Percentiles rank a stretch among this genome's conserved stretches.
Conservation (phyloP, 2,113 vertebrate species). For the Ciconia boyciana region DNA sequence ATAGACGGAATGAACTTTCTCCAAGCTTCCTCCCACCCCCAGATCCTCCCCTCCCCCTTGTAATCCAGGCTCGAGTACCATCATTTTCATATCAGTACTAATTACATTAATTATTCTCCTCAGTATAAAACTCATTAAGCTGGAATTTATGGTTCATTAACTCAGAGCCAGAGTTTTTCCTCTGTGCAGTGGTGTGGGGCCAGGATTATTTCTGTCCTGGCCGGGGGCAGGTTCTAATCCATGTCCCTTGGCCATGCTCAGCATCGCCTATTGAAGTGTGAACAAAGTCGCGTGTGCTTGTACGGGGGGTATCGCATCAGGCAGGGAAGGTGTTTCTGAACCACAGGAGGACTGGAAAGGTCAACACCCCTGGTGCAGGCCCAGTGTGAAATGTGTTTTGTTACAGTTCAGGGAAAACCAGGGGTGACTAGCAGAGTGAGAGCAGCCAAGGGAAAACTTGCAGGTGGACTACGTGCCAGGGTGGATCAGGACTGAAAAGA, state of each 20-base stretch:
- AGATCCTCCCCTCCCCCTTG: background rate
- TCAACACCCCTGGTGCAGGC: background rate
- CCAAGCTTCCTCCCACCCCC: background rate
- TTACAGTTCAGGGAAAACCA: background rate
- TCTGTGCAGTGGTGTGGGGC: background rate
- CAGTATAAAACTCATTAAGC: slow-evolving; percentile 64
- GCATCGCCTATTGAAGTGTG: background rate
- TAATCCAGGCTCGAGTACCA: background rate
- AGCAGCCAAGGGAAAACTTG: background rate
- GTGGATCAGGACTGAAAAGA: background rate
- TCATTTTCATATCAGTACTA: slow-evolving; percentile 62
- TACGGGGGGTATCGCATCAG: background rate
- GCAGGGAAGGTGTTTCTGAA: background rate
- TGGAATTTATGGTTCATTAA: slow-evolving; percentile 56
- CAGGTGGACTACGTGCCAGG: background rate
- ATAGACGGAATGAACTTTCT: background rate
- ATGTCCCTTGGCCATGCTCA: background rate
- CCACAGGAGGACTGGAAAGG: background rate
- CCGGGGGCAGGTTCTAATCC: background rate
- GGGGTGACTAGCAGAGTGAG: background rate
- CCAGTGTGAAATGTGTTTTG: background rate
- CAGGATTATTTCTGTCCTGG: slow-evolving; percentile 16
- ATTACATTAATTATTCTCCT: slow-evolving; percentile 71
- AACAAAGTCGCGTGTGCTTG: rapidly evolving
- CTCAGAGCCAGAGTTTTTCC: background rate